Evolutionary conservation across 2,888 invertebrate genomes (phyloP).

Genomic region (Acronicta aceris): DNA sequence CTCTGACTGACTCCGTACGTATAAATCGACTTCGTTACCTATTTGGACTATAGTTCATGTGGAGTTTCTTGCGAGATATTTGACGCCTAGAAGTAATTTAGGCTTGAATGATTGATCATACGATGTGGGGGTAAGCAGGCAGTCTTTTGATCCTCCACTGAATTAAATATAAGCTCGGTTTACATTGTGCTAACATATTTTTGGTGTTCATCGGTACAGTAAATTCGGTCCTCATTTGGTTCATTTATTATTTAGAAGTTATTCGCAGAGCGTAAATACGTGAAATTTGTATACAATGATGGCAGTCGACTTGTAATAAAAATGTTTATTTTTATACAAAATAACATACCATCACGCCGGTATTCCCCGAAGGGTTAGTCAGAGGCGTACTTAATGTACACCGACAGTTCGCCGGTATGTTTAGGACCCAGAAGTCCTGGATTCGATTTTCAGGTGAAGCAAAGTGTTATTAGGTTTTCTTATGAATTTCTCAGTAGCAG

Average conservation of each 20-base stretch:
- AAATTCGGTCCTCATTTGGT: slow-evolving; percentile 34
- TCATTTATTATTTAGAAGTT: slow-evolving; percentile 21
- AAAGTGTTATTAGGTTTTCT: no score
- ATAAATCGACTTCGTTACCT: slow-evolving; percentile 73
- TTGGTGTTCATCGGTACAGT: slow-evolving; percentile 33
- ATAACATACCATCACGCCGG: no score
- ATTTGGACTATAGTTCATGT: slow-evolving; percentile 33
- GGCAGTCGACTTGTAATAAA: no score
- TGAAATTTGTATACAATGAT: no score
- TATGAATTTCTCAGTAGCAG: no score
- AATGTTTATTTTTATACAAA: no score
- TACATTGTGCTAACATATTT: slow-evolving; percentile 39
- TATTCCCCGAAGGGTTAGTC: no score
- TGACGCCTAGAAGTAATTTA: slow-evolving; percentile 61
- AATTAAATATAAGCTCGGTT: slow-evolving; percentile 46
- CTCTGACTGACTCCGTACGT: slow-evolving; percentile 67
- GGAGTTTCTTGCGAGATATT: slow-evolving; percentile 45
- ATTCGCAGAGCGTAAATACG: slow-evolving; percentile 5
- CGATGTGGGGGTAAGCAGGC: slow-evolving; percentile 45
- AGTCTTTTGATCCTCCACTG: slow-evolving; percentile 40
- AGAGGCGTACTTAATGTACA: no score
- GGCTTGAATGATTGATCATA: slow-evolving; percentile 59
- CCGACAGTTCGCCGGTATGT: no score
- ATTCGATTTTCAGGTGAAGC: no score
- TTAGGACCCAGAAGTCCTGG: no score